Evolutionary conservation across 2,888 invertebrate genomes (phyloP).

Genomic region (Nemurella pictetii): DNA sequence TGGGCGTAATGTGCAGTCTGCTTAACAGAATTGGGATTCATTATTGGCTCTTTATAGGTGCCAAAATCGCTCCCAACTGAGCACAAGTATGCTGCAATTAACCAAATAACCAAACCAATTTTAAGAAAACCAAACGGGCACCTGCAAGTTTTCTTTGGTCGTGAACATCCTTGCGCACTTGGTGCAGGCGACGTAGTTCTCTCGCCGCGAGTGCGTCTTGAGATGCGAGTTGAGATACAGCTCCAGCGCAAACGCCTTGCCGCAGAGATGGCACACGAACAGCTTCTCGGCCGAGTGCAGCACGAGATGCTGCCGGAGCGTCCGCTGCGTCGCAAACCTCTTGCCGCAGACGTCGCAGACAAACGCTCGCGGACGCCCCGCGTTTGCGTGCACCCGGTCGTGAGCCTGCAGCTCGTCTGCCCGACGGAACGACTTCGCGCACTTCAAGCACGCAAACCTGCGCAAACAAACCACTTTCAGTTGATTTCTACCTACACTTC

Average conservation of each 20-base stretch:
- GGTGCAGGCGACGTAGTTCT: conserved; percentile 40
- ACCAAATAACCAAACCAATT: background rate
- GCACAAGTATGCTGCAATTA: too few species aligned
- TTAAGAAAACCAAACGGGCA: conserved; percentile 29
- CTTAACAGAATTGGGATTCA: too few species aligned
- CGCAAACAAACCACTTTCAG: too few species aligned
- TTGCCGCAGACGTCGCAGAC: conserved; percentile 35
- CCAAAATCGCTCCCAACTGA: too few species aligned
- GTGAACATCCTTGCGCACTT: conserved; percentile 42
- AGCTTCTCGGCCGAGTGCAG: conserved; percentile 38
- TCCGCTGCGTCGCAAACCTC: conserved; percentile 33
- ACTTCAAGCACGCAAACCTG: conserved; percentile 37
- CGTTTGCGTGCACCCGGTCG: conserved; percentile 9
- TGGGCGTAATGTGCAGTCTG: too few species aligned
- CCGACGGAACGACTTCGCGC: conserved; percentile 37
- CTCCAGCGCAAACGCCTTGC: conserved; percentile 41
- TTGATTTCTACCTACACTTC: too few species aligned
- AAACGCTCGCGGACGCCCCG: background rate
- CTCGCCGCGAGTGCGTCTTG: conserved; percentile 41
- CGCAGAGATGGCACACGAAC: conserved; percentile 40
- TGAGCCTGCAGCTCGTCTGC: conserved; percentile 35
- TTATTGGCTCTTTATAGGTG: too few species aligned
- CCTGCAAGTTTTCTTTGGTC: conserved; percentile 40
- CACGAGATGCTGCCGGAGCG: conserved; percentile 35
- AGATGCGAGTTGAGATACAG: conserved; percentile 42